These are phyloP conservation scores for Stictonetta naevosa DNA, from an alignment of 2,113 vertebrate genomes.

Conservation along the genomic window DNA sequence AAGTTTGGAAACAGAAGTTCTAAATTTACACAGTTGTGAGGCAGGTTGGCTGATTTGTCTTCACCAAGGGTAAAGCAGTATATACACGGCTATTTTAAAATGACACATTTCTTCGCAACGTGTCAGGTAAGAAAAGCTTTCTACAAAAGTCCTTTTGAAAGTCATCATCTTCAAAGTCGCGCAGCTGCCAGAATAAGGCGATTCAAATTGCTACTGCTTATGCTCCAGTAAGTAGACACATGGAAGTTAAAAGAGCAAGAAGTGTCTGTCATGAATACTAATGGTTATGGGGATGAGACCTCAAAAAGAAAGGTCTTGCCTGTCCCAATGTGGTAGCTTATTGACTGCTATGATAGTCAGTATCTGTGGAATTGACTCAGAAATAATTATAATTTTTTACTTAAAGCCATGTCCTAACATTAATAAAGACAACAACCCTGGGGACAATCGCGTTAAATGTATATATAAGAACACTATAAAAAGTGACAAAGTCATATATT, in stretches of 20 bases:
- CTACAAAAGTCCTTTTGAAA: slow-evolving; percentile 35
- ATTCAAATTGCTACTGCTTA: not conserved
- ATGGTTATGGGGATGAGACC: not conserved
- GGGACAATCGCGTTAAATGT: slow-evolving; percentile 3
- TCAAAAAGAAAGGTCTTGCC: not conserved
- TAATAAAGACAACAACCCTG: not conserved
- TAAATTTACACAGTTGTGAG: slow-evolving; percentile 19
- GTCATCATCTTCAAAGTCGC: not conserved
- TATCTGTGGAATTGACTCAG: not conserved
- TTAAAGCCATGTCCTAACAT: slow-evolving; percentile 8
- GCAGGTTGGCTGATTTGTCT: not conserved
- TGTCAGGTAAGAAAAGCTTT: slow-evolving; percentile 35
- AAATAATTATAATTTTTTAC: slow-evolving; percentile 1
- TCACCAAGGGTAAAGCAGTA: slow-evolving; percentile 22
- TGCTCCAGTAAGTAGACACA: not conserved
- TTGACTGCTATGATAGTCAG: not conserved
- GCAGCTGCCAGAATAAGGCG: slow-evolving; percentile 19
- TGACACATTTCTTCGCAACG: not conserved
- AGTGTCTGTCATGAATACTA: not conserved
- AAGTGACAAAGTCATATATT: slow-evolving; percentile 9
- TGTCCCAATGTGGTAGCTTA: not conserved
- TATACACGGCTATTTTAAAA: slow-evolving; percentile 46
- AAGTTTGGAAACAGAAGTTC: not conserved
- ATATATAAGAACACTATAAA: slow-evolving; percentile 56
- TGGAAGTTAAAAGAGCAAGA: not conserved